phyloP scores from a whole-genome alignment of 2,797 vertebrate genomes.

The Apodemus agrarius region DNA sequence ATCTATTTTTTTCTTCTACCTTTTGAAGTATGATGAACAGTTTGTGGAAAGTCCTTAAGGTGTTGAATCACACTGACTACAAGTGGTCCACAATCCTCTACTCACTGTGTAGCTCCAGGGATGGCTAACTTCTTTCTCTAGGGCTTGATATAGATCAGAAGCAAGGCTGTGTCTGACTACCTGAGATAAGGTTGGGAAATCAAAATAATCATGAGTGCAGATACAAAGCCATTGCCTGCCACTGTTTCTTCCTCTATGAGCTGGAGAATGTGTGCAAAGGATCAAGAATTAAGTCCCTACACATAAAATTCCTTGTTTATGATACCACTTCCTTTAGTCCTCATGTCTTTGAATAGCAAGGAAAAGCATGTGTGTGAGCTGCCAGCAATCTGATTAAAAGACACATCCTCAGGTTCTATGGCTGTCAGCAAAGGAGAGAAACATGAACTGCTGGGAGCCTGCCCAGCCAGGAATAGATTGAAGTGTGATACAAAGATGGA shows the following conservation, averaged over 20 bases:
- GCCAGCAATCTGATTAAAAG: slow-evolving; percentile 66
- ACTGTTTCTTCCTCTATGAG: slow-evolving; percentile 57
- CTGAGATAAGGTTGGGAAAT: not conserved
- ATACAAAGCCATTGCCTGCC: slow-evolving; percentile 20
- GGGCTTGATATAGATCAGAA: not conserved
- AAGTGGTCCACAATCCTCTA: not conserved
- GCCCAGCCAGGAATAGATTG: too few species aligned
- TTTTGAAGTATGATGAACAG: not conserved
- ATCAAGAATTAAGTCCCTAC: slow-evolving; percentile 31
- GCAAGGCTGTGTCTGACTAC: not conserved
- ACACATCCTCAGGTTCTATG: slow-evolving; percentile 35
- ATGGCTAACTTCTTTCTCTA: not conserved
- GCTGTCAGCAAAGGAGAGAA: slow-evolving; percentile 49
- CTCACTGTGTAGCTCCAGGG: not conserved
- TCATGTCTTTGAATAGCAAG: slow-evolving; percentile 60
- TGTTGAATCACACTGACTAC: not conserved
- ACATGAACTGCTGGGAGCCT: not conserved
- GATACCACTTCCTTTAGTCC: slow-evolving; percentile 45
- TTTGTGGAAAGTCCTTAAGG: not conserved
- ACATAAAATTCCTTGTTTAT: slow-evolving; percentile 65
- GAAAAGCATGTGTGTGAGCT: slow-evolving; percentile 41
- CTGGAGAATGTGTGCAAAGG: slow-evolving; percentile 50
- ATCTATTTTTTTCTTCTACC: not conserved
- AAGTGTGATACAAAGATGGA: too few species aligned
- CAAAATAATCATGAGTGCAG: not conserved